Base-by-base conservation (phyloP, 1,140 invertebrate genomes). In the Oncopodura yosiiana region DNA sequence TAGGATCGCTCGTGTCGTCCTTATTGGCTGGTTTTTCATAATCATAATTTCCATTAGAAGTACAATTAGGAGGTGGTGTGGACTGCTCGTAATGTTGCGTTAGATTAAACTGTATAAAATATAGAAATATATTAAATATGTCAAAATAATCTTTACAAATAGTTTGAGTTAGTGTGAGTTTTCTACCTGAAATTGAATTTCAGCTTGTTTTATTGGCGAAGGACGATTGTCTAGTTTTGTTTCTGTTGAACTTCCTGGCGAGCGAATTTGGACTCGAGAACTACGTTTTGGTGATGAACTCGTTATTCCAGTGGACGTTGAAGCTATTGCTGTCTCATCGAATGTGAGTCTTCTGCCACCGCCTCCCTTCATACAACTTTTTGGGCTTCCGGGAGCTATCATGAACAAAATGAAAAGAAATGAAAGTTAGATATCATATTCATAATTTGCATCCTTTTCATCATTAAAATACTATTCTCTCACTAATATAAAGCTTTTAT, bases 311-410 rank as follows among this genome's bases (percentile, higher is more conserved):
- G 5, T 45, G 43, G 27, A 45, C 11, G 18, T 29, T 9, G 43
- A 14, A 11, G 21, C 9, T 5, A 18, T 24, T 18, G 27, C 9
- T 11, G 45, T 34, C 9, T 5, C 32, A 3, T 4, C 29, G 6
- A 8, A 11, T 18, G 26, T 4, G 29, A 3, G 14, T 38, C 32
- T 41, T 14, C 41, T 48, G 3, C 30, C 39, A 3, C 36, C 23
- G 14, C 49, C 57, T 46, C 62, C 62, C 41, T 64, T 64, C 56
- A 64, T 58, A 38, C 62, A 64, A 41, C 62, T 64, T 44, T 61
- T 64, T 4, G 62, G 62, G 34, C 62, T 64, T 19, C 43, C 62
- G 21, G 62, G 62, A 42, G 62, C 62, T 64, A 30, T n/a, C n/a
- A n/a, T n/a, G n/a, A n/a, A n/a, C 21, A 61, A 39, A 46, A 11